Evolutionary conservation across 2,113 vertebrate species (phyloP), one percentile per base, ranked within the genome.

Genomic region (Galbula dea): DNA sequence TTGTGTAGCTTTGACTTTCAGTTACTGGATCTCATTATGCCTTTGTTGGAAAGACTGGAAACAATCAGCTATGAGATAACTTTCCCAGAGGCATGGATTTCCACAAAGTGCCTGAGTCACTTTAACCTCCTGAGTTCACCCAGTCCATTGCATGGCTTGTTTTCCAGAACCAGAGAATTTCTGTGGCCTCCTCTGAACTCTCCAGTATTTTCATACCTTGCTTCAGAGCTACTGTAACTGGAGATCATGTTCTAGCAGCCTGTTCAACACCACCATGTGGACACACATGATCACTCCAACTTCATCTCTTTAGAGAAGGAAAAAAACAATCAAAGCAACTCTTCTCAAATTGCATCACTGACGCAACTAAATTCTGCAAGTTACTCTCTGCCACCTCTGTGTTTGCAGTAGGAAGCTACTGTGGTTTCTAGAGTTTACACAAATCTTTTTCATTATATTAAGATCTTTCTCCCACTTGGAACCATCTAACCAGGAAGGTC

Each of bases 261-360:
- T 0, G 0, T 19, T 59, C 49, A 52, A 16, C 58, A n/a, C 2
- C 12, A 52, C 69, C 49, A 57, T 2, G 0, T 26, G 34, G 41
- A 37, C 46, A 61, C 24, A 54, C 15, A 46, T 1, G 6, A n/a
- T 9, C 23, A 7, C 46, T 41, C 9, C 69, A 81, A 32, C 14
- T 32, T 6, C 3, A 20, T 30, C 43, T 43, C 69, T 59, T 69
- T 24, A 23, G 36, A 19, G 81, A 49, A 76, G 22, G 5, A 15
- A 12, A n/a, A 45, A 65, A 59, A 29, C 12, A 29, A 65, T 12
- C 18, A 34, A 46, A 16, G 15, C 20, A n/a, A 15, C 18, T n/a
- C 27, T n/a, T 65, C 15, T 37, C n/a, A 51, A 32, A 37, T 2
- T 15, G 19, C 4, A 3, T 19, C 66, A 30, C 22, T 13, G 39